Evolutionary conservation across 1,140 invertebrate species (phyloP), one percentile per base, ranked within the genome.

Genomic region (Papilio polyxenes): DNA sequence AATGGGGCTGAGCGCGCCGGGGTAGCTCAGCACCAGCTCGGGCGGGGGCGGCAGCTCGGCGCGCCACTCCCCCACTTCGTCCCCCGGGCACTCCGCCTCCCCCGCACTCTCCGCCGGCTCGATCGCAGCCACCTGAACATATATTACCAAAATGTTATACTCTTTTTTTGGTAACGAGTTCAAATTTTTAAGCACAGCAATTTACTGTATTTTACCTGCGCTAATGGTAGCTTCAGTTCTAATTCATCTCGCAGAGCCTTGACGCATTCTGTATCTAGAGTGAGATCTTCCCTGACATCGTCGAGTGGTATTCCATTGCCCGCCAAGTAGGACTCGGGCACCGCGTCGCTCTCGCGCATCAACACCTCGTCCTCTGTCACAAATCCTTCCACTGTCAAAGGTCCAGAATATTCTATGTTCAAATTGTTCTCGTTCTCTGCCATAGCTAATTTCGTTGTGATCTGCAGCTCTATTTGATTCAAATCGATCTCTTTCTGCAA

Each of bases 231-330:
- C 91, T 97, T 97, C 75, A 96, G 95, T 85, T 95, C 94, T 69
- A 97, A 90, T 89, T 97, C 97, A 86, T 96, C 97, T 84, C 97
- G 91, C 81, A 97, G 95, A 2, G 96, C 96, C 20, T 96, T 95
- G 82, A 97, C 96, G 87, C 96, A 96, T 85, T 97, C 97, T 85
- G 97, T 96, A 87, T 97, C 96, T 79, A 97, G 94, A 40, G 94
- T 94, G 82, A 96, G 96, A 3, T 95, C 95, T 56, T 96, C 95
- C 56, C 95, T 95, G 49, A 90, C 80, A 37, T 94, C 92, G n/a
- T 91, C 95, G 20, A 90, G 82, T 8, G 89, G 84, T 11, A 90
- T 89, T 13, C 90, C 89, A 75, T 92, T 92, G 15, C 93, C 90
- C 7, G 90, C 93, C 83, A 95, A 85, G 85, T 87, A 89, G 0